Evolutionary conservation across 2,113 vertebrate genomes (phyloP), one percentile per base, ranked within the genome.

Genomic region (Dendropsophus ebraccatus): DNA sequence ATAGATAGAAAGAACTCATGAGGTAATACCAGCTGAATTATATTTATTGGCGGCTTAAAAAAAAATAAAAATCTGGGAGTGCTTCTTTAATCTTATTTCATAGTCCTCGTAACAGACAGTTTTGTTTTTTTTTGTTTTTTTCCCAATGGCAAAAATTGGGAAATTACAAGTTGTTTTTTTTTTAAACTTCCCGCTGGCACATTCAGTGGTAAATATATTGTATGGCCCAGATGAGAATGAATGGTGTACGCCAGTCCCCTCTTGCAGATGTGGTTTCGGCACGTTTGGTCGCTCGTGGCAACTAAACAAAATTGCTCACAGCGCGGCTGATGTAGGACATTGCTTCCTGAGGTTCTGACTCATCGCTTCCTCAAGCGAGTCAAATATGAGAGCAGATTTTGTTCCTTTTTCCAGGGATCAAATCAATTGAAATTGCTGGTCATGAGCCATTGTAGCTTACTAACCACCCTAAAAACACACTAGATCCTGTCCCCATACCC

Each of bases 301-400:
- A 76, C 83, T 14, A 67, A 77, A 65, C 37, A 50, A 65, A 25
- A 85, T 2, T 5, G 25, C 23, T 62, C 19, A 47, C 5, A 35
- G 28, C 32, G 1, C 12, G 77, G 56, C 21, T 17, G 23, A 25
- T 2, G 17, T 25, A 30, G 78, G 25, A 47, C 78, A 81, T 19
- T 0, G 13, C 56, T 45, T 80, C 49, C 35, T 62, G 25, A 30
- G 14, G 19, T 23, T 19, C 12, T 84, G 83, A 84, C 56, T 84
- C 83, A 67, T 52, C 45, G 75, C 73, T 85, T 77, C 73, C 83
- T 45, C 35, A 30, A 54, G 41, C 28, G 47, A 50, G 81, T 82
- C 81, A 82, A 2, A 82, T 6, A 73, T 11, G 1, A 73, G n/a
- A 37, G 28, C 23, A 41, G 30, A 45, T 45, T 80, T 45, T 25